Evolutionary conservation across 2,113 vertebrate genomes (phyloP), one percentile per base, ranked within the genome.

Genomic region (Eclectus roratus): DNA sequence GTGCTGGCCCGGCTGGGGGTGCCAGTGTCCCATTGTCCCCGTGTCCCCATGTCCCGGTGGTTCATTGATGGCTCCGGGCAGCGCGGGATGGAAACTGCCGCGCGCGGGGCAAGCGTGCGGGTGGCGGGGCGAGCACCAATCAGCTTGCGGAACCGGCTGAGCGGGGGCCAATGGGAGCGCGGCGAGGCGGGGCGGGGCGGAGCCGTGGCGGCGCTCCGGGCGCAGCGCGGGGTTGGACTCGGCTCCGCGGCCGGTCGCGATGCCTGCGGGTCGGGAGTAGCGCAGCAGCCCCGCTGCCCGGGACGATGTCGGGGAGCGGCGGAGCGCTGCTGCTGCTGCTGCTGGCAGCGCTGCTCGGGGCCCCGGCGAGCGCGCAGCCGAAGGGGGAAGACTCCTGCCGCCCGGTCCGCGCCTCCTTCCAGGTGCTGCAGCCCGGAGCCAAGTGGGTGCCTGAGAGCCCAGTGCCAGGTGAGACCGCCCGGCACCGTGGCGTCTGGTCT

Each of bases 391-490:
- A 39, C 13, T 13, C 81, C 17, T 96, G 91, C 77, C 91, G 52
- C 85, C 58, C 77, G 12, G 92, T 95, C 43, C 92, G 89, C 17
- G 10, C 87, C 23, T 52, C 95, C 23, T 96, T 96, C 84, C 94
- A 92, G 71, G 80, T 11, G 58, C 87, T 94, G 80, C 95, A 94
- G 87, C 95, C 92, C 12, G 96, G 96, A 85, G 95, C 93, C 61
- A 97, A 94, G 72, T 91, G 95, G 95, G 92, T 95, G 9, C 96
- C 95, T 37, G 97, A 97, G 44, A 93, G 64, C 63, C 96, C 96
- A 11, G 96, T 93, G 72, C 55, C 97, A 97, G 97, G 97, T 97
- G 86, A 97, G 97, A 31, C 6, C 9, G 5, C 15, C 6, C 8
- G 5, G 11, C 9, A 15, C 68, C 27, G 12, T 14, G 35, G 33